Base-by-base conservation (phyloP, 2,113 vertebrate species). In the Octodon degus region DNA sequence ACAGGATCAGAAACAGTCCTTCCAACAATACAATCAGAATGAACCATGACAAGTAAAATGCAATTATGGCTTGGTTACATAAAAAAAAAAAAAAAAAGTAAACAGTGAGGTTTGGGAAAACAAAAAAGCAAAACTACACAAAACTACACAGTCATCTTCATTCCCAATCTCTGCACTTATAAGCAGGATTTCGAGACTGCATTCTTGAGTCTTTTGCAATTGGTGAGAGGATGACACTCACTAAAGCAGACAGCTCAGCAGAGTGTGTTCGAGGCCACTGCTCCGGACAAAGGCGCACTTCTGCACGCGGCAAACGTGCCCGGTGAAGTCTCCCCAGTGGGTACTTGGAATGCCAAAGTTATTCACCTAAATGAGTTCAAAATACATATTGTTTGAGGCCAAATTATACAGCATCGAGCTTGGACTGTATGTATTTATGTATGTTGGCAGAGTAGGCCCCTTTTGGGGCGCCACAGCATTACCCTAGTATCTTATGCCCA, bases 1-100 rank as follows among this genome's bases (percentile, higher is more conserved):
- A 97, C 98, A 97, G 95, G 94, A 96, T 98, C 97, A 98, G 96
- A 98, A 97, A 82, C 4, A 97, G 87, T 34, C 65, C 94, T 94
- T 89, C 87, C 85, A 95, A 97, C 89, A 98, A 97, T 53, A 96
- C 87, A 97, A 94, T 96, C 97, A 97, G 97, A 98, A 95, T 63
- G 96, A 97, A 97, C 62, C 96, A 89, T 40, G 97, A 96, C 62
- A 97, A 96, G 98, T 20, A 97, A 96, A 98, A 95, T 93, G 17
- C 40, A 87, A 89, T 97, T 96, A 95, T 0, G 30, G 93, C 76
- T 96, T 83, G 93, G 93, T 95, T 97, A 76, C 74, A 93, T 82
- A 86, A 95, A 63, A 65, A 80, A 74, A 83, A 72, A n/a, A n/a
- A n/a, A 74, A 80, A 50, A 34, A 43, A 6, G 62, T 96, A 90